These are phyloP conservation scores for Xiphydria camelus DNA, from an alignment of 2,888 invertebrate genomes.

Conservation along the genomic window DNA sequence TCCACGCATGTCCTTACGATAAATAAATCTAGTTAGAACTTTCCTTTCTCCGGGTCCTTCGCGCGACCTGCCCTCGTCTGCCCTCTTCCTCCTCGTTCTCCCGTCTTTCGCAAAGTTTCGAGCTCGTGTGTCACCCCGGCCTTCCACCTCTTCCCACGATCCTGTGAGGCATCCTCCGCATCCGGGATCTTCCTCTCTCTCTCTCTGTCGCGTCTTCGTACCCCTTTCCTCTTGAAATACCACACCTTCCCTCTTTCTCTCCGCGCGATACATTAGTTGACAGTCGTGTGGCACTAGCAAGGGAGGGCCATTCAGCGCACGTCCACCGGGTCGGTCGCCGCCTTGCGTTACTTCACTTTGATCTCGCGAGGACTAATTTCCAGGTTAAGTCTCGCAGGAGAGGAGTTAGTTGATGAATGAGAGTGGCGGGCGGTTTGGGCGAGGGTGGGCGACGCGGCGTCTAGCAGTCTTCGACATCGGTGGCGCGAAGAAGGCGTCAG, in stretches of 20 bases:
- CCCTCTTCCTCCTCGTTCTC: constrained; percentile 11
- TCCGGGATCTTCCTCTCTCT: constrained; percentile 5
- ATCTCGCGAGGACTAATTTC: constrained; percentile 33
- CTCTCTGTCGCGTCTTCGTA: constrained; percentile 3
- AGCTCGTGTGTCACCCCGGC: constrained; percentile 3
- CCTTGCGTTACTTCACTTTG: constrained; percentile 39
- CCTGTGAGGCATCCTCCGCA: background rate
- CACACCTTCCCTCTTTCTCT: constrained; percentile 7
- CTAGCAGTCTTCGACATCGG: too few relatives aligned
- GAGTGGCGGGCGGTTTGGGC: too few relatives aligned
- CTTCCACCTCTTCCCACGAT: background rate
- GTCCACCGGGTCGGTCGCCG: constrained; percentile 32
- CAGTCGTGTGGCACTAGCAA: constrained; percentile 33
- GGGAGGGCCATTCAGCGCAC: constrained; percentile 33
- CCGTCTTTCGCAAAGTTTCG: background rate
- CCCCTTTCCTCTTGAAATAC: constrained; percentile 8
- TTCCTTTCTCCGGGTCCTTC: constrained; percentile 8
- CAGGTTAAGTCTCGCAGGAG: constrained; percentile 25
- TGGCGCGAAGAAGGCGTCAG: too few relatives aligned
- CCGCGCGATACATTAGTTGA: constrained; percentile 29
- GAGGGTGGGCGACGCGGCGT: too few relatives aligned
- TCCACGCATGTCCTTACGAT: constrained; percentile 13
- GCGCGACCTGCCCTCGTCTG: background rate
- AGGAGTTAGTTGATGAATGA: too few relatives aligned
- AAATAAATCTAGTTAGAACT: constrained; percentile 25